Percentiles rank a stretch among this genome's conserved stretches.
Evolutionary conservation across 2,797 vertebrate genomes (phyloP).

Genomic region (Antennarius maculatus): DNA sequence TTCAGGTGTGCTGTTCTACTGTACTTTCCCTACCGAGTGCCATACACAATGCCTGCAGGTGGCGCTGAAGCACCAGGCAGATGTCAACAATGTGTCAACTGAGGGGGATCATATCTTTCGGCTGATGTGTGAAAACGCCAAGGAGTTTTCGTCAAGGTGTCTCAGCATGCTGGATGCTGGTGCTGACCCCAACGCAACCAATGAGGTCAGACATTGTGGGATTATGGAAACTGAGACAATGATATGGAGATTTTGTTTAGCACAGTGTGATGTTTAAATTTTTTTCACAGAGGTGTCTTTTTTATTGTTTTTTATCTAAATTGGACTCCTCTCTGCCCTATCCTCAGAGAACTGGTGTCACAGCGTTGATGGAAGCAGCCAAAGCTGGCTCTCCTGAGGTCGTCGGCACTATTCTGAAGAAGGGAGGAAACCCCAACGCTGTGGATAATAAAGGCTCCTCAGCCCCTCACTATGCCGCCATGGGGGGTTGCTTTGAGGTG

Average conservation of each 20-base stretch:
- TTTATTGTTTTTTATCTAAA: background rate
- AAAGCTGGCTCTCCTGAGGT: slow-evolving; percentile 82
- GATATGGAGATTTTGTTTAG: background rate
- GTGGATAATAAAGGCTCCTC: slow-evolving; percentile 82
- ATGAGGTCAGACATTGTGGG: slow-evolving; percentile 68
- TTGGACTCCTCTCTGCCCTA: background rate
- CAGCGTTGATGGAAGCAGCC: slow-evolving; percentile 89
- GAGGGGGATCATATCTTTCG: slow-evolving; percentile 87
- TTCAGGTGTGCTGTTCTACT: slow-evolving; percentile 92
- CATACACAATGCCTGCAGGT: slow-evolving; percentile 85
- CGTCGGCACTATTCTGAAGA: slow-evolving; percentile 84
- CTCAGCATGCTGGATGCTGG: slow-evolving; percentile 86
- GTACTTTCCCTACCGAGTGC: slow-evolving; percentile 85
- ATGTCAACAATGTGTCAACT: slow-evolving; percentile 85
- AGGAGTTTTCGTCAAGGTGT: slow-evolving; percentile 82
- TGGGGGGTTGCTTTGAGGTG: slow-evolving; percentile 91
- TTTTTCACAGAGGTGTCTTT: no score
- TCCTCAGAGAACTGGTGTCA: slow-evolving; percentile 86
- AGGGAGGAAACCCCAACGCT: slow-evolving; percentile 83
- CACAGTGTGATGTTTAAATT: background rate
- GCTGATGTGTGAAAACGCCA: slow-evolving; percentile 86
- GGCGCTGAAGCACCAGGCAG: slow-evolving; percentile 84
- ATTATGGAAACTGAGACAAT: background rate
- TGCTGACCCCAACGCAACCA: slow-evolving; percentile 85
- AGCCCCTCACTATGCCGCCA: slow-evolving; percentile 91